Evolutionary conservation across 1,140 invertebrate species (phyloP), one percentile per base, ranked within the genome.

Genomic region (Chlorops oryzae): DNA sequence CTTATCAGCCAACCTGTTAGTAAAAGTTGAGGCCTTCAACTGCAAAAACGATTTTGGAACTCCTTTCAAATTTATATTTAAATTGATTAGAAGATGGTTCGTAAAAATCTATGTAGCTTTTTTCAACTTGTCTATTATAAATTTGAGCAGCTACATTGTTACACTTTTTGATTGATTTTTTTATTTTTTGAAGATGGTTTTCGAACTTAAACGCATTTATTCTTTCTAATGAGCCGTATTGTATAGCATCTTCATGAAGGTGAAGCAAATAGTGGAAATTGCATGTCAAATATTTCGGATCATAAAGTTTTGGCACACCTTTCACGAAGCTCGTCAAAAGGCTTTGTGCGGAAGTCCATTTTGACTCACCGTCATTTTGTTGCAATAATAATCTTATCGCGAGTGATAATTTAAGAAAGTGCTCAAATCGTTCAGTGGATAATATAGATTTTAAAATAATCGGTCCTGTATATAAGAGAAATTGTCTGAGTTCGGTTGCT

Each of bases 181-280:
- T 52, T 41, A 46, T 48, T 49, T 52, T 47, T 32, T 52, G 22
- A 7, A 56, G 43, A 44, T 56, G 18, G 18, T 56, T 56, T 13
- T 56, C 47, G 50, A 53, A 53, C 46, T 56, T 56, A 25, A 56
- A 56, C 7, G 54, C 50, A 28, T 41, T 50, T 45, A 49, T 52
- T 24, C 22, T 38, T 47, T 56, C 42, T 41, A 52, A 44, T 32
- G 50, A 44, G 7, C 46, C 46, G 39, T 23, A 39, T 12, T 6
- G 2, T 25, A 37, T 47, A 10, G 45, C 45, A 22, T 47, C 45
- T 21, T 47, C 46, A 25, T 47, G 34, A 9, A 47, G 13, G 23
- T 47, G 46, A 15, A 38, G 39, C 10, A 47, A 17, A 28, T 13
- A 23, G 20, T 47, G 46, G 18, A 47, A 47, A 20, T 38, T 47